A percentile compares a stretch with the other conserved stretches of the same genome.
These are phyloP conservation scores for Candoia aspera DNA, from an alignment of 2,113 vertebrate species.

Conservation along the genomic window DNA sequence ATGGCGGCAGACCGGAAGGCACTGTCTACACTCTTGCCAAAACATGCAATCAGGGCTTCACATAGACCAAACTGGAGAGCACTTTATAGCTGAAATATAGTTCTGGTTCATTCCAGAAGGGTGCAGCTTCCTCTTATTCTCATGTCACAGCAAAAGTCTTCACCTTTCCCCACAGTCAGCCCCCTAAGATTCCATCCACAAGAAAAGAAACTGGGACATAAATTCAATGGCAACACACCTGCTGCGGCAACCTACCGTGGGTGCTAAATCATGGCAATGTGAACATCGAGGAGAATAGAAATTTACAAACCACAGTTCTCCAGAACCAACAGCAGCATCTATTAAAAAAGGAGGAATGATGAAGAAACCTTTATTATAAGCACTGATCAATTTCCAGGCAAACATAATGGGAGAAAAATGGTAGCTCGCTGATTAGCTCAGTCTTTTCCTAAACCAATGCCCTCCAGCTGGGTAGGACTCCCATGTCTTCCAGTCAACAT, in stretches of 20 bases:
- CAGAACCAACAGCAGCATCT: conserved; percentile 93
- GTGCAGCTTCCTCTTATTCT: background rate
- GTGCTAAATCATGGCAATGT: conserved; percentile 95
- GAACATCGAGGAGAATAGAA: conserved; percentile 97
- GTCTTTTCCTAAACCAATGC: background rate
- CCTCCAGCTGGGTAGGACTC: background rate
- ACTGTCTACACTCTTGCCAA: background rate
- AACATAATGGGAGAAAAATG: background rate
- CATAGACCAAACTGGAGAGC: background rate
- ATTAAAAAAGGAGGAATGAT: conserved; percentile 28
- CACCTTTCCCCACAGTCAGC: background rate
- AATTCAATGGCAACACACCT: background rate
- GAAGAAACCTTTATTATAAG: background rate
- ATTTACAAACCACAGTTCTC: conserved; percentile 98
- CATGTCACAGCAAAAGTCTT: background rate
- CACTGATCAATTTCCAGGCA: background rate
- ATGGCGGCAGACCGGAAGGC: background rate
- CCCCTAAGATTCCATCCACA: too few species aligned
- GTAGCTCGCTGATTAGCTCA: background rate
- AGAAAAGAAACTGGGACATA: background rate
- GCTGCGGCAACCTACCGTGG: conserved; percentile 78
- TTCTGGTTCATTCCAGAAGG: background rate
- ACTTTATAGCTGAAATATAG: background rate
- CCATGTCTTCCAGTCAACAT: background rate
- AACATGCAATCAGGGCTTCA: background rate